These are phyloP conservation scores for Manacus vitellinus DNA, from an alignment of 2,113 vertebrate species.

Conservation along the genomic window DNA sequence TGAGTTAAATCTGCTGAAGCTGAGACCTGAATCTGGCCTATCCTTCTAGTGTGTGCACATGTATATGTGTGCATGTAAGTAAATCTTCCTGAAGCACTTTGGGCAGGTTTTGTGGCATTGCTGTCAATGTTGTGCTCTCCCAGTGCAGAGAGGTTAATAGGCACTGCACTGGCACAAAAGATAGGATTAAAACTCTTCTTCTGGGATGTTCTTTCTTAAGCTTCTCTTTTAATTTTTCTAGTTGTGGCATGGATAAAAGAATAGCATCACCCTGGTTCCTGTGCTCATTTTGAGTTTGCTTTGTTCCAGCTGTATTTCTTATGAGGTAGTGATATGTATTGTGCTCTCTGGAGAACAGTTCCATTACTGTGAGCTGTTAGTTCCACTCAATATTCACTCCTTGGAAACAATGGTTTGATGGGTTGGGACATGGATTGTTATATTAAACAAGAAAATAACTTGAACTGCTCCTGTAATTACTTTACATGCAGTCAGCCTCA, in stretches of 20 bases:
- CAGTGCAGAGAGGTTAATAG: background rate
- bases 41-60: accelerated
- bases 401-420: constrained; percentile 49
- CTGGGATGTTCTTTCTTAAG: constrained; percentile 18
- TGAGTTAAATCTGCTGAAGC: background rate
- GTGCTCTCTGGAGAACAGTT: constrained; percentile 2
- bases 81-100: background rate
- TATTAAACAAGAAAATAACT: constrained; percentile 60
- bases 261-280: background rate
- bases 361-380: constrained; percentile 33
- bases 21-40: background rate
- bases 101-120: background rate
- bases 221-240: constrained; percentile 26
- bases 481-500: background rate
- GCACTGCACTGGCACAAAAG: background rate
- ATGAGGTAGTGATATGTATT: background rate
- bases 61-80: background rate
- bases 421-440: constrained; percentile 23
- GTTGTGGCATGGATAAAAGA: constrained; percentile 30
- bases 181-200: background rate
- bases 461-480: constrained; percentile 45
- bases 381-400: constrained; percentile 40
- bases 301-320: background rate
- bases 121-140: background rate
- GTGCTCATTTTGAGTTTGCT: background rate